These are phyloP conservation scores for Anarsia innoxiella DNA, from an alignment of 2,888 invertebrate species.

Conservation along the genomic window DNA sequence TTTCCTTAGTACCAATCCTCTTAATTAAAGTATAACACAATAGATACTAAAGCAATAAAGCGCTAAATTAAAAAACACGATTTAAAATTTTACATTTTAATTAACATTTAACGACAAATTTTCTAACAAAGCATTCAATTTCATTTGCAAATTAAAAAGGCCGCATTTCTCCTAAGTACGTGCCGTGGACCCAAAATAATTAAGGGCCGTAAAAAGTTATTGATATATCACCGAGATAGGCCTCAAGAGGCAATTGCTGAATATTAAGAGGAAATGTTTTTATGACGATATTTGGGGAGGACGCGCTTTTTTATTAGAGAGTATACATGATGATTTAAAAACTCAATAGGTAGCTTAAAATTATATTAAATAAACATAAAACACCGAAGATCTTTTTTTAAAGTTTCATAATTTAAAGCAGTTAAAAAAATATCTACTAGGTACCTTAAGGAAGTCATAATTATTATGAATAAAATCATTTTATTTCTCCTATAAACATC, in stretches of 20 bases:
- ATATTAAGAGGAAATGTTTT: constrained; percentile 60
- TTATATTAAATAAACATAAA: no score
- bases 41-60: no score
- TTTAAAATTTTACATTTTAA: no score
- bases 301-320: constrained; percentile 54
- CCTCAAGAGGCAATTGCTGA: constrained; percentile 40
- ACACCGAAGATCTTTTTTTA: not conserved
- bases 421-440: not conserved
- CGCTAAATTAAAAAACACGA: no score
- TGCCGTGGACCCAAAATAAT: constrained; percentile 2
- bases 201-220: constrained; percentile 10
- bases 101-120: not conserved
- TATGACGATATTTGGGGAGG: constrained; percentile 45
- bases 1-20: no score
- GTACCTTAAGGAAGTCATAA: not conserved
- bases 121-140: not conserved
- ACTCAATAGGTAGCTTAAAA: no score
- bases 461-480: not conserved
- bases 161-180: not conserved
- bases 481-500: not conserved
- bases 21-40: no score
- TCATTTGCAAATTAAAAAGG: constrained; percentile 2
- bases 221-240: constrained; percentile 11
- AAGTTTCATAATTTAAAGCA: not conserved
- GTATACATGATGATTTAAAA: no score